phyloP scores from a whole-genome alignment of 2,797 vertebrate genomes.

The Philypnodon macrostomus region DNA sequence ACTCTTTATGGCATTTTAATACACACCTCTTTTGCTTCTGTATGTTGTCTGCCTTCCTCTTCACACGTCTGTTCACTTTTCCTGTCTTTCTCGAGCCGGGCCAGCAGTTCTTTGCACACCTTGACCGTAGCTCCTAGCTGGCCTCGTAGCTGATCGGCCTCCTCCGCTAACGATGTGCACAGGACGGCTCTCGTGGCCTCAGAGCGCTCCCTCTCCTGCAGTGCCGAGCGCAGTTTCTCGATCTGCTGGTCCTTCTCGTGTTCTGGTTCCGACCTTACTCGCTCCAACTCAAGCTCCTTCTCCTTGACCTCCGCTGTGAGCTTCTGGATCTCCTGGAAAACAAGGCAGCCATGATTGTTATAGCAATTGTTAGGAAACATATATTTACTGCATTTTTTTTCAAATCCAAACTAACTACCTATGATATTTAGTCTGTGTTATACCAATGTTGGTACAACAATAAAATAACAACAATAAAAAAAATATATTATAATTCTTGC shows the following conservation, averaged over 20 bases:
- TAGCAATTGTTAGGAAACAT: no score
- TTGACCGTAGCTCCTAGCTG: conserved; percentile 83
- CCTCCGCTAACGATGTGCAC: conserved; percentile 83
- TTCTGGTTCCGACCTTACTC: conserved; percentile 69
- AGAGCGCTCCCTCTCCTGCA: conserved; percentile 77
- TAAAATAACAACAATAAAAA: no score
- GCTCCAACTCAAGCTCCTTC: conserved; percentile 78
- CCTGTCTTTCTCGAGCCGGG: conserved; percentile 79
- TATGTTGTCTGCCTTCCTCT: conserved; percentile 25
- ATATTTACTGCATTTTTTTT: no score
- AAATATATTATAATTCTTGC: no score
- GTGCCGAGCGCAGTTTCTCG: conserved; percentile 67
- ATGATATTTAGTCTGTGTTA: no score
- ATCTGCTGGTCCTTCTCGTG: conserved; percentile 83
- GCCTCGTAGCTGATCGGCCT: conserved; percentile 82
- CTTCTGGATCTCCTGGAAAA: conserved; percentile 81
- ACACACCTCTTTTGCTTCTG: conserved; percentile 74
- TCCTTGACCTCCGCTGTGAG: conserved; percentile 75
- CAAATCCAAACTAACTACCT: no score
- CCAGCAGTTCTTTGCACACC: conserved; percentile 89
- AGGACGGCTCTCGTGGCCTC: conserved; percentile 83
- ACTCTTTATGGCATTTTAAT: background rate
- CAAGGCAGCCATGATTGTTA: background rate
- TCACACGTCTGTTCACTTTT: conserved; percentile 24
- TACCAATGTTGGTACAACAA: no score